phyloP scores from a whole-genome alignment of 2,797 vertebrate species.

The Oreortyx pictus region DNA sequence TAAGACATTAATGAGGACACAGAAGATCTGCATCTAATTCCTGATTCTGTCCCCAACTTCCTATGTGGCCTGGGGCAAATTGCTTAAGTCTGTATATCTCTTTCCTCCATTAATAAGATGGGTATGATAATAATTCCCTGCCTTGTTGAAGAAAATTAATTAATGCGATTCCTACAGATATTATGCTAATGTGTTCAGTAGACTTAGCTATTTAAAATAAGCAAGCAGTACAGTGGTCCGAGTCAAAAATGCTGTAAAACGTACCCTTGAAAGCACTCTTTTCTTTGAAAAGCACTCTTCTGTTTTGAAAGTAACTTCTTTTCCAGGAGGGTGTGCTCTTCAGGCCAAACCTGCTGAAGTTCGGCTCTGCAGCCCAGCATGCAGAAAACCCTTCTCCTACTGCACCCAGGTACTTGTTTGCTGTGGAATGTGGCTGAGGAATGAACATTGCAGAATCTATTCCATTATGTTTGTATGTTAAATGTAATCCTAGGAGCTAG shows the following conservation, averaged over 20 bases:
- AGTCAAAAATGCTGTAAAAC: neutral
- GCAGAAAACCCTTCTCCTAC: constrained; percentile 95
- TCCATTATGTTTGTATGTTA: neutral
- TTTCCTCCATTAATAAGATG: constrained; percentile 65
- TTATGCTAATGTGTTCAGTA: constrained; percentile 57
- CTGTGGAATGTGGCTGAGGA: neutral
- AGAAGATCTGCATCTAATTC: constrained; percentile 66
- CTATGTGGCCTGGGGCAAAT: constrained; percentile 66
- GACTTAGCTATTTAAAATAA: constrained; percentile 49
- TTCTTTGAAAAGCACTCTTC: neutral
- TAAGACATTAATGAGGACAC: constrained; percentile 53
- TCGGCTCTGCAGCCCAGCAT: constrained; percentile 90
- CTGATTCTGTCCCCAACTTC: constrained; percentile 40
- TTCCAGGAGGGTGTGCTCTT: constrained; percentile 90
- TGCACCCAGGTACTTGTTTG: constrained; percentile 90
- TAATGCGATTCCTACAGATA: constrained; percentile 63
- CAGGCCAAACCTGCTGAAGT: constrained; percentile 86
- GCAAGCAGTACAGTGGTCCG: neutral
- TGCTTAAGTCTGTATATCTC: constrained; percentile 56
- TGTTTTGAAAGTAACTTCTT: constrained; percentile 18
- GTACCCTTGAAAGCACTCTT: constrained; percentile 7
- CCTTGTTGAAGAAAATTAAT: constrained; percentile 71
- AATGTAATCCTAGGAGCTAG: neutral
- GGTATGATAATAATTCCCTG: constrained; percentile 65
- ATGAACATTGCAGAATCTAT: neutral